Base-by-base conservation (phyloP, 2,797 vertebrate genomes). In the Gallinago solitaria region DNA sequence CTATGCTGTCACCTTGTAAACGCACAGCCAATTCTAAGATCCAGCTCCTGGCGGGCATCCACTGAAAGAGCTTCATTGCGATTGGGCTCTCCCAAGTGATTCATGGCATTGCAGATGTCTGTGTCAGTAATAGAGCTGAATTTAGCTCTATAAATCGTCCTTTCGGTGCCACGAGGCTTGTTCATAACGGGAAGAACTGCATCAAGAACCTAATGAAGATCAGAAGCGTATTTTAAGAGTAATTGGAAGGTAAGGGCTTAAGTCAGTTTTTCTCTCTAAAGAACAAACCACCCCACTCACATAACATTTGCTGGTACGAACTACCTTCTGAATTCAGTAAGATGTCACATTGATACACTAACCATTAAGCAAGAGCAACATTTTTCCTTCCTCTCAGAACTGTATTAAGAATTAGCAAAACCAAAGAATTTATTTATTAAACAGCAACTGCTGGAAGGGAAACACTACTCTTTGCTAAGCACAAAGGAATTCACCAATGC, bases 51-150 rank as follows among this genome's bases (percentile, higher is more conserved):
- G 5, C 99, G 98, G 11, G 99, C 99, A 12, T 99, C 99, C 85
- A 99, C 99, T 0, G 99, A 99, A 56, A 99, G 97, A 0, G 99
- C 99, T 91, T 99, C 99, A 0, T 99, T 99, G 94, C 97, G 98
- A 93, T 99, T 99, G n/a, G 99, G 99, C 83, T 99, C 99, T 16
- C 99, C 99, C 51, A 99, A 96, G 43, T 89, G 93, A 91, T 98
- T 98, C 99, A 99, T 99, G 92, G 99, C 99, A 2, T 98, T 99
- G 95, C 98, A 99, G 98, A 99, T 99, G 97, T 99, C 99, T 0
- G 98, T 99, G 97, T 99, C 99, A 0, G 99, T 99, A 96, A 99
- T 99, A 90, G 99, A 99, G 96, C 99, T 99, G 97, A 99, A 99
- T 84, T 99, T 99, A 77, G 99, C 99, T 60, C 99, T 98, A 78